Evolutionary conservation across 2,113 vertebrate genomes (phyloP).

Genomic region (Enhydra lutris): DNA sequence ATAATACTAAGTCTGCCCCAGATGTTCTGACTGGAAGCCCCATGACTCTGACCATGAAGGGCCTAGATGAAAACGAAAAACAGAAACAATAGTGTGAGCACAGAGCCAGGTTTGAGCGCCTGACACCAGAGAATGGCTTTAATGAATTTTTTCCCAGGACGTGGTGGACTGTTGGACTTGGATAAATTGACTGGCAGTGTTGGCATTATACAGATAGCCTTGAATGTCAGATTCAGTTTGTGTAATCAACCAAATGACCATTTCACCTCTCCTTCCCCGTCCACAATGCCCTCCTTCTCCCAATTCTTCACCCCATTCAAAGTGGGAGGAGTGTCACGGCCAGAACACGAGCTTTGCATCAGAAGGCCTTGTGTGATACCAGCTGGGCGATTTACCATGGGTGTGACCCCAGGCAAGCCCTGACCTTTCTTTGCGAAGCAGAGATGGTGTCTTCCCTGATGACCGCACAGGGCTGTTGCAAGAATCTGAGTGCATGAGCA

Average conservation of each 20-base stretch:
- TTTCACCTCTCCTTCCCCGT: background rate
- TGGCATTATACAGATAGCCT: background rate
- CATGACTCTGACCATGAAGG: fast-evolving
- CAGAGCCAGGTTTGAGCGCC: background rate
- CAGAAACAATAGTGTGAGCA: fast-evolving
- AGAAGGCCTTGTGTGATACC: background rate
- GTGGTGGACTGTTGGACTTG: background rate
- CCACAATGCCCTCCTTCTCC: background rate
- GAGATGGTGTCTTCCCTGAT: background rate
- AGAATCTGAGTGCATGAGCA: fast-evolving
- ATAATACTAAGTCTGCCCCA: fast-evolving
- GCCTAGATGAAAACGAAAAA: fast-evolving
- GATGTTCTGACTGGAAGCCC: background rate
- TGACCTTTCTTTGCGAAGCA: background rate
- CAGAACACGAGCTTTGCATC: fast-evolving
- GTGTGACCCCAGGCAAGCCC: background rate
- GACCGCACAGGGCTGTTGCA: fast-evolving
- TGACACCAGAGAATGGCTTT: background rate
- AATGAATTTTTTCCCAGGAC: background rate
- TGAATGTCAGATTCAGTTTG: conserved; percentile 22
- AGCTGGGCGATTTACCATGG: background rate
- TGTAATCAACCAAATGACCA: background rate
- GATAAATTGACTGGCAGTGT: background rate
- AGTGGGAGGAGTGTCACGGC: background rate
- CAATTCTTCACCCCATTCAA: background rate